A percentile compares a stretch with the other conserved stretches of the same genome.
Evolutionary conservation across 53 echinoderm and acorn worm genomes (phyloP).

Genomic region (Paracentrotus lividus): DNA sequence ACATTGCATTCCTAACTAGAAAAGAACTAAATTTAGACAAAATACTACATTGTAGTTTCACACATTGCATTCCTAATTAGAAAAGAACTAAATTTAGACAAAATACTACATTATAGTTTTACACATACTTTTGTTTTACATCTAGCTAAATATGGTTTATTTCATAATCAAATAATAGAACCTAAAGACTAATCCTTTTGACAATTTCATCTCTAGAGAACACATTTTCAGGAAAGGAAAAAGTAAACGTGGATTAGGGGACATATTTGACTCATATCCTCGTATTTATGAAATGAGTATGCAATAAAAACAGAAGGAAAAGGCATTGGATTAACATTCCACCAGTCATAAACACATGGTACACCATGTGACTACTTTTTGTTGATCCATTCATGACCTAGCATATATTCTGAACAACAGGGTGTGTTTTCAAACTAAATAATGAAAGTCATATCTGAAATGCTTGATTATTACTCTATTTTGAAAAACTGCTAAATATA

Average conservation of each 20-base stretch:
- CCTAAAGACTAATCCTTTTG: too few species aligned
- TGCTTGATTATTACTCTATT: conserved; percentile 6
- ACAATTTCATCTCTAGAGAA: too few species aligned
- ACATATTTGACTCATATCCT: background rate
- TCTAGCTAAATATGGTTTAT: too few species aligned
- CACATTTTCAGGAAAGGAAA: background rate
- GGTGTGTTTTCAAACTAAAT: conserved; percentile 32
- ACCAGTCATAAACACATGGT: background rate
- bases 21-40: too few species aligned
- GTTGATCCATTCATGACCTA: background rate
- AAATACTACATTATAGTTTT: too few species aligned
- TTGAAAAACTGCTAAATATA: conserved; percentile 5
- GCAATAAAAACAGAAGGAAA: background rate
- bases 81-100: too few species aligned
- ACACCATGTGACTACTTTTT: background rate
- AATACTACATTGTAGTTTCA: too few species aligned
- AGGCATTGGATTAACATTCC: background rate
- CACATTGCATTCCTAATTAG: too few species aligned
- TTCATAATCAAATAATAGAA: too few species aligned
- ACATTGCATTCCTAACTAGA: too few species aligned
- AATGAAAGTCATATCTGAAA: background rate
- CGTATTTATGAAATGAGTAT: background rate
- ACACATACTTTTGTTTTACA: too few species aligned
- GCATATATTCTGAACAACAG: conserved; percentile 20
- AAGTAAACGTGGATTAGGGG: background rate